Conservation (phyloP, 2,113 vertebrate species). For the Cyanoderma ruficeps region DNA sequence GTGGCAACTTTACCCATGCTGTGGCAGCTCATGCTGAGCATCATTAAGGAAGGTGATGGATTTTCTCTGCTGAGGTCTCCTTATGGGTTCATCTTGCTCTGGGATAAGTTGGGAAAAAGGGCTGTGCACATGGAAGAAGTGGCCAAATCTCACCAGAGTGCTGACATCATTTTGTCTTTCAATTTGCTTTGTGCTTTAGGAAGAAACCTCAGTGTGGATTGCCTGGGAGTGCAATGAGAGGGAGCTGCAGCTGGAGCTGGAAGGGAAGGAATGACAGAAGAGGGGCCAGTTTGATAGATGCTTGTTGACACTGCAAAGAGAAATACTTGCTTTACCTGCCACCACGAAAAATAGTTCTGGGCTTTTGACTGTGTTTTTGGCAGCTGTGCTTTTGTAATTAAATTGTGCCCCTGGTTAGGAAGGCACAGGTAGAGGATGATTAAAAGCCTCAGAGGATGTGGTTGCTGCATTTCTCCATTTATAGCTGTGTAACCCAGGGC, state of each 20-base stretch:
- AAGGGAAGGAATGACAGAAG: neutral
- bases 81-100: neutral
- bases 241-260: neutral
- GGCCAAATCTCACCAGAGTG: neutral
- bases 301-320: neutral
- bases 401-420: constrained; percentile 34
- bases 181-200: neutral
- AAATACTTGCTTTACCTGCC: neutral
- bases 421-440: neutral
- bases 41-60: neutral
- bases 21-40: neutral
- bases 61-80: neutral
- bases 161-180: neutral
- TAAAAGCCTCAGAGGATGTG: neutral
- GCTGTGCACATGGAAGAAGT: neutral
- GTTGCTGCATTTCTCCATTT: neutral
- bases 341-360: neutral
- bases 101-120: neutral
- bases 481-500: neutral
- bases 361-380: constrained; percentile 1
- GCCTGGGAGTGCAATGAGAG: neutral
- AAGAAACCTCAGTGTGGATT: neutral
- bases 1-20: rapidly evolving
- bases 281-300: neutral
- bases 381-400: constrained; percentile 50